Percentiles rank a stretch among this genome's conserved stretches.
These are phyloP conservation scores for Thunnus thynnus DNA, from an alignment of 2,113 vertebrate genomes.

Conservation along the genomic window DNA sequence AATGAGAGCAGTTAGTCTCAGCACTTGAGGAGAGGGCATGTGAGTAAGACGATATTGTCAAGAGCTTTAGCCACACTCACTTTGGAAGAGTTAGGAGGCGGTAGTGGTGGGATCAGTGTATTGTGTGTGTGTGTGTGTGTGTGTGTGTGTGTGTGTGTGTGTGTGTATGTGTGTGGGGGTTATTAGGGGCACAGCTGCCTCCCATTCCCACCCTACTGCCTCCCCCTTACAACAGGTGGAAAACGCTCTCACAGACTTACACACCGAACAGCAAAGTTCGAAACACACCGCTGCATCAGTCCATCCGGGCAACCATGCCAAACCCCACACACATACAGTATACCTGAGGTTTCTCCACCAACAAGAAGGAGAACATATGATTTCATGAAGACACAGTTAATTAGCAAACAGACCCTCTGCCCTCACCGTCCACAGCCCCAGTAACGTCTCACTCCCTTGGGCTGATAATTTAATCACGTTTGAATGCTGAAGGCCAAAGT, in stretches of 20 bases:
- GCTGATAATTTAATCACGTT: conserved; percentile 49
- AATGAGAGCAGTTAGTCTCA: conserved; percentile 54
- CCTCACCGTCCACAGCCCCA: neutral
- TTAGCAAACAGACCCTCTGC: conserved; percentile 26
- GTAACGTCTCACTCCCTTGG: conserved; percentile 10
- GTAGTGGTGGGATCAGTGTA: conserved; percentile 36
- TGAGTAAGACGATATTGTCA: conserved; percentile 43
- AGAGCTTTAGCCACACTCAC: conserved; percentile 42
- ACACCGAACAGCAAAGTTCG: neutral
- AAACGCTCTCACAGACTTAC: conserved; percentile 12
- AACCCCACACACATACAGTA: neutral
- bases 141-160: conserved; percentile 35
- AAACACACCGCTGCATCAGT: neutral
- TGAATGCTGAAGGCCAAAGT: conserved; percentile 39
- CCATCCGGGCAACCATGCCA: neutral
- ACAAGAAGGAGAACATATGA: neutral
- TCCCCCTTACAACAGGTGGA: conserved; percentile 75
- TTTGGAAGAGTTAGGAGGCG: conserved; percentile 38
- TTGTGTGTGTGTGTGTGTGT: conserved; percentile 34
- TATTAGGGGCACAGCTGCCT: conserved; percentile 72
- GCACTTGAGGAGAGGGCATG: conserved; percentile 33
- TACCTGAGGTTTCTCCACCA: neutral
- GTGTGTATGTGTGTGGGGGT: conserved; percentile 39
- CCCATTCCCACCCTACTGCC: conserved; percentile 51
- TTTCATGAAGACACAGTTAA: neutral